Base-by-base conservation (phyloP, 2,797 vertebrate genomes). In the Loris lydekkerianus region DNA sequence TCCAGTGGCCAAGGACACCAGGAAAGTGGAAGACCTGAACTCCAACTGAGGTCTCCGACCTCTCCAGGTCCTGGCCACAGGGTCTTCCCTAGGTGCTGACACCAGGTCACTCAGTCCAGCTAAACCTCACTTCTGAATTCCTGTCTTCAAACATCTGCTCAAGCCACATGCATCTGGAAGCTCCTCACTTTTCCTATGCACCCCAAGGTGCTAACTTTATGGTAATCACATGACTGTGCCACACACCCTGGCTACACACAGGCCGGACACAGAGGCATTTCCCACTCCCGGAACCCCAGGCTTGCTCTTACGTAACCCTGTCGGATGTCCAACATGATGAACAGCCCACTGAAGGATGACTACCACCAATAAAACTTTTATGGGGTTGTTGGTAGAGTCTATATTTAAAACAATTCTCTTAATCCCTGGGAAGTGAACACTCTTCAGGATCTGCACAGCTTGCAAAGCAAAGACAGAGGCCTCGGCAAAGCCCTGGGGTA, bases 291-390 rank as follows among this genome's bases (percentile, higher is more conserved):
- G 84, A 70, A 25, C 76, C 53, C 85, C 4, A 7, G 1, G 13
- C 37, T 10, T n/a, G 0, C 4, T 0, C 2, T 65, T 23, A 20
- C 2, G 3, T 17, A 29, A 31, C 18, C 14, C 78, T 49, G 0
- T 8, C 63, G 58, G 88, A 75, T 27, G 13, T 15, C 60, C 10
- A 8, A 43, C 29, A 1, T 1, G 82, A 65, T 0, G 1, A 43
- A n/a, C 0, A 0, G 13, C 46, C 69, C 2, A 6, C 37, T 1
- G 0, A 56, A 75, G 60, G 67, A 46, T 5, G 77, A 58, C 49
- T 40, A 9, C 37, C 25, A 37, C 70, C 40, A 37, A 3, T 61
- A 49, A 88, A 85, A 85, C n/a, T 1, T 37, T 81, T 65, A 43
- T 49, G 83, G 86, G 23, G 25, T 49, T 86, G 75, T 20, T 14